phyloP scores from a whole-genome alignment of 2,113 vertebrate species.

The Otolemur garnettii region DNA sequence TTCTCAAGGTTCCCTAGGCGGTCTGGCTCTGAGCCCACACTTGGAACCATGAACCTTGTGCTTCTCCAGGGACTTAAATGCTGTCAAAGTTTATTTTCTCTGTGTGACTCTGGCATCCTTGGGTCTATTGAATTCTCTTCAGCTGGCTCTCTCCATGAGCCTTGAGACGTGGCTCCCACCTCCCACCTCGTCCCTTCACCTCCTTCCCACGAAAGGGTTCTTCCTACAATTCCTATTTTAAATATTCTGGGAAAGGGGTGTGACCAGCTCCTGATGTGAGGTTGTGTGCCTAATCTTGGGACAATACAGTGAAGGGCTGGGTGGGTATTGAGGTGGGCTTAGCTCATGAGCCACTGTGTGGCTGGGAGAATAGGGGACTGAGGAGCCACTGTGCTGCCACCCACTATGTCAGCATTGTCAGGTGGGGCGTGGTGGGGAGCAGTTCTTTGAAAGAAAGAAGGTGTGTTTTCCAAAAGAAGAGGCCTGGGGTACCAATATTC shows the following conservation, averaged over 20 bases:
- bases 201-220: background rate
- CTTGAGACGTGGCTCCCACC: background rate
- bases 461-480: background rate
- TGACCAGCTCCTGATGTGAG: background rate
- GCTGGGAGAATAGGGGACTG: background rate
- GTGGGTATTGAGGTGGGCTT: background rate
- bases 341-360: background rate
- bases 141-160: background rate
- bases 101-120: background rate
- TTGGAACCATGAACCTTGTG: background rate
- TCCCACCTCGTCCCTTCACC: background rate
- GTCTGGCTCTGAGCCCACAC: background rate
- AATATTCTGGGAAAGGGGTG: background rate
- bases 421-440: background rate
- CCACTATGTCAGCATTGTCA: background rate
- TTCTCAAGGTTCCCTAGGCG: background rate
- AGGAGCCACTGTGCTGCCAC: background rate
- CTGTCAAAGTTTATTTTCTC: slow-evolving; percentile 29
- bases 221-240: background rate
- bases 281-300: background rate
- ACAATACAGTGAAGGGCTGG: background rate
- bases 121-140: slow-evolving; percentile 14
- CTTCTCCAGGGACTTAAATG: slow-evolving; percentile 35
- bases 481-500: background rate
- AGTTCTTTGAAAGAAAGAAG: background rate